Evolutionary conservation across 1,140 invertebrate species (phyloP), one percentile per base, ranked within the genome.

Genomic region (Drosophila tropicalis): DNA sequence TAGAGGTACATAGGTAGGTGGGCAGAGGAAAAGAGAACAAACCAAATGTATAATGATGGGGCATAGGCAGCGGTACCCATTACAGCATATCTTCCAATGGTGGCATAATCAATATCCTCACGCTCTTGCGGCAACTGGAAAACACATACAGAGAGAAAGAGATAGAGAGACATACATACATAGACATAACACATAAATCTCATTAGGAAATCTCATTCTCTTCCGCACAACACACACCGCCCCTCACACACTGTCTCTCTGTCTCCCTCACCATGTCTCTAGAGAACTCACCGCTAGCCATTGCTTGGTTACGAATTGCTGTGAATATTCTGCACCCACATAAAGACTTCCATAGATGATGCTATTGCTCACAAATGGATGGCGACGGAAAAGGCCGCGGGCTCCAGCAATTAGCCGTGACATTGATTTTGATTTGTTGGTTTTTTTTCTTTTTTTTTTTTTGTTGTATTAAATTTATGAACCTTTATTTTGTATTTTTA

Each of bases 301-400:
- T 15, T 76, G 83, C 51, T 94, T 95, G 19, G 94, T 94, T 36
- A 96, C 93, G 29, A 94, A 94, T 91, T 97, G 96, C 81, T 97
- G 96, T 0, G 95, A 94, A 56, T 96, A 94, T 87, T 97, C 96
- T 0, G 96, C 96, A 3, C 95, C 94, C 1, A 95, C 94, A 85
- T 96, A 97, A 79, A 97, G 95, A 0, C 94, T 93, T 10, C 96
- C 96, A 90, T 97, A 97, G 5, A 96, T 94, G 1, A 94, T 81
- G n/a, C 95, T 95, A 90, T 97, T 97, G 40, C 95, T 94, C 12
- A 96, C 68, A 19, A 96, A 89, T 0, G 96, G 96, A 79, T 93
- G 83, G 56, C 90, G 92, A 56, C 92, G 90, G 41, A 95, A 93
- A 39, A 92, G 64, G 13, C 70, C 71, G 29, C 72, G 79, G 13